Evolutionary conservation across 1,140 invertebrate species (phyloP), one percentile per base, ranked within the genome.

Genomic region (Sycobia sp.): DNA sequence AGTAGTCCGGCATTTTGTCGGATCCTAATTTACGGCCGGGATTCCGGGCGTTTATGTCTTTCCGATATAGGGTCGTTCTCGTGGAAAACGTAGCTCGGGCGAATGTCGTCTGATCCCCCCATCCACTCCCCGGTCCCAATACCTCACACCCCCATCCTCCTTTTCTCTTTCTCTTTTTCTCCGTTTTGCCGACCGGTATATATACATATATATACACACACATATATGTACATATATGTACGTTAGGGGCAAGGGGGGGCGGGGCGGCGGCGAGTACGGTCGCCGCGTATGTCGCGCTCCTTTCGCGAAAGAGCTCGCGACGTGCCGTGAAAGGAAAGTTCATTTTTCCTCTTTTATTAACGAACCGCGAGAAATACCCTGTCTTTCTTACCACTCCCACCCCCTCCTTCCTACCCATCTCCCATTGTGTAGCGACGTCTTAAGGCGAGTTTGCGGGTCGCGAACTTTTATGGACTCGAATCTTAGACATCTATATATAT

Each of bases 21-120:
- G 67, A 81, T 81, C 79, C 78, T 81, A 82, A 82, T 82, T 82
- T 82, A 82, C 76, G 76, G 70, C 69, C 55, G 38, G 79, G 79
- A 82, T 81, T 80, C 73, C 74, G 73, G 70, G 68, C 76, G 75
- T 80, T 82, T 82, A 82, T 79, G 80, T 73, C 78, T 81, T 82
- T 82, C 78, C 80, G 75, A 82, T 82, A 73, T 75, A 76, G 74
- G 70, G 74, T 79, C 73, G 76, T 78, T 77, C 74, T 72, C 71
- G 70, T 68, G 67, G 75, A 74, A 77, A 74, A 75, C 65, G n/a
- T n/a, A n/a, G 68, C 65, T 49, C 47, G n/a, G n/a, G n/a, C n/a
- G n/a, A n/a, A n/a, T n/a, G n/a, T n/a, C n/a, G n/a, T n/a, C n/a
- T n/a, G n/a, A n/a, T n/a, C n/a, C n/a, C n/a, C n/a, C n/a, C n/a